Evolutionary conservation across 2,113 vertebrate species (phyloP), one percentile per base, ranked within the genome.

Genomic region (Corvus cornix): DNA sequence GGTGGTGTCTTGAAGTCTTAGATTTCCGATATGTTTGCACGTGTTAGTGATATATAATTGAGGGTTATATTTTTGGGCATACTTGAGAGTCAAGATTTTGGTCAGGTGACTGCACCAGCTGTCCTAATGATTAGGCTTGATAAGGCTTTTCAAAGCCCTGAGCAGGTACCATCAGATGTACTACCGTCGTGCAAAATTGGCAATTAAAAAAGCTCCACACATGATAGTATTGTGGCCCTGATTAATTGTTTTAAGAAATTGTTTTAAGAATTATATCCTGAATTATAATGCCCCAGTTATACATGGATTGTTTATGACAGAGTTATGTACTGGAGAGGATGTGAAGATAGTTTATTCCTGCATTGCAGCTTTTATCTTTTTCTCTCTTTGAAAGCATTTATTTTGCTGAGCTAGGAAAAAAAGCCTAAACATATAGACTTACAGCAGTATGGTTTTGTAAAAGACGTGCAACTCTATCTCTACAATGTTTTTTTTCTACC

Each of bases 231-330:
- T 62, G 41, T 16, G 27, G n/a, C 19, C 24, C 6, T 2, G 4
- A 26, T 41, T 48, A 69, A 55, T 41, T 52, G 10, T 44, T 1
- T 39, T 22, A 49, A 49, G 28, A 56, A 24, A n/a, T 35, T 30
- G 4, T 43, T 1, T 55, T 23, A 24, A 20, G 7, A 43, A 16
- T 31, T 33, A 16, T 21, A 28, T 49, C 21, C 22, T 59, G 18
- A 37, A 21, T 16, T 20, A 20, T 64, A 24, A 3, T n/a, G 13
- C 8, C 2, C 0, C 0, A 0, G 59, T 66, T 68, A 27, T 31
- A 6, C 7, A 0, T 13, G 5, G 13, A 4, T 43, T 74, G 4
- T 41, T 88, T 52, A 7, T 64, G 30, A 9, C 17, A 1, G 28
- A 58, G 4, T 48, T 63, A 2, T 0, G 1, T n/a, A 14, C 17